phyloP scores from a whole-genome alignment of 2,113 vertebrate species.

The Xenopus laevis region DNA sequence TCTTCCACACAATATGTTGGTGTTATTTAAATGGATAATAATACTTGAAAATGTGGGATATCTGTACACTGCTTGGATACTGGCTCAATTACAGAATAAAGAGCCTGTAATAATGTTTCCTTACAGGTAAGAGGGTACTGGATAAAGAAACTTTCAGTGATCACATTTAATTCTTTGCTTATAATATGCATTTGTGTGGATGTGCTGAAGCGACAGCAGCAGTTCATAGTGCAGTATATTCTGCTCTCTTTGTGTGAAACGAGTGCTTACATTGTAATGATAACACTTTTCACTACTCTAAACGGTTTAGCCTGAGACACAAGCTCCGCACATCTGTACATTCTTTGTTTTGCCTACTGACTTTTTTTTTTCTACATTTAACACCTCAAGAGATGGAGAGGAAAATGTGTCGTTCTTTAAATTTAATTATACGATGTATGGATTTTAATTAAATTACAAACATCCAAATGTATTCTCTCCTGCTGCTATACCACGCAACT shows the following conservation, averaged over 20 bases:
- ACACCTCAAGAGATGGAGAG: neutral
- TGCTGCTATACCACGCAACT: too few relatives aligned
- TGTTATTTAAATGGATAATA: too few relatives aligned
- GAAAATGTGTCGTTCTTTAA: constrained; percentile 8
- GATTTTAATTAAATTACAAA: constrained; percentile 6
- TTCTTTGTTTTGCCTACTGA: neutral
- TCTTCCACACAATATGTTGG: too few relatives aligned
- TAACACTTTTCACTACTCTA: constrained; percentile 1
- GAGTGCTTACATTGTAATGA: constrained; percentile 1
- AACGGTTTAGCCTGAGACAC: neutral
- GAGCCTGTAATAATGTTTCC: too few relatives aligned
- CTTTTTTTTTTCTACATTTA: neutral
- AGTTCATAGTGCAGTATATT: neutral
- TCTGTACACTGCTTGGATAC: too few relatives aligned
- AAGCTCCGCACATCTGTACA: neutral
- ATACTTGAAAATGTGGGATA: too few relatives aligned
- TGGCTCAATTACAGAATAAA: too few relatives aligned
- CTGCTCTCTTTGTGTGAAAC: neutral
- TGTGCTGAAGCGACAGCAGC: too few relatives aligned
- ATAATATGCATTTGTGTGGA: too few relatives aligned
- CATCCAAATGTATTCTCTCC: constrained; percentile 1
- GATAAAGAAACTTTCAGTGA: too few relatives aligned
- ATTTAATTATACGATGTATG: constrained; percentile 3
- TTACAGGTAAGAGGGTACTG: too few relatives aligned
- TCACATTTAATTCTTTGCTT: too few relatives aligned